Evolutionary conservation across 2,113 vertebrate species (phyloP).

Genomic region (Morone saxatilis): DNA sequence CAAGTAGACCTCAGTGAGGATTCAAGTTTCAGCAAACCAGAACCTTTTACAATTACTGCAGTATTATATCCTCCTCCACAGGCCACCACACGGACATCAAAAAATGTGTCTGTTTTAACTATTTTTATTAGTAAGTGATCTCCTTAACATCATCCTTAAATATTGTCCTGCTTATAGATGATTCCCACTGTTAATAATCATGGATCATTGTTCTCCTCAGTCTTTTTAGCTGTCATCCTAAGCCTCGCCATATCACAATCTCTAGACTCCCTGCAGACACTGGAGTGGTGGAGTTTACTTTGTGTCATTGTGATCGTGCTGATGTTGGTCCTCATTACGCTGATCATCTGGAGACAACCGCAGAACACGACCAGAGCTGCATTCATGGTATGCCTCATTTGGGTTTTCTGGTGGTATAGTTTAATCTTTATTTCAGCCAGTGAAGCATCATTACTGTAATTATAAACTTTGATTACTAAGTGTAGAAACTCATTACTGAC

Average conservation of each 20-base stretch:
- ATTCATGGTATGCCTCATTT: constrained; percentile 84
- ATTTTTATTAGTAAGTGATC: constrained; percentile 67
- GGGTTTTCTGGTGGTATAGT: no score
- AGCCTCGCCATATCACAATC: constrained; percentile 72
- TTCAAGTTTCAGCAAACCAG: constrained; percentile 50
- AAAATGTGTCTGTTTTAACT: constrained; percentile 76
- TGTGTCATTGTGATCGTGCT: constrained; percentile 70
- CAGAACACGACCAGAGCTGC: constrained; percentile 82
- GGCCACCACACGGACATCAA: constrained; percentile 76
- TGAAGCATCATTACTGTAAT: neutral
- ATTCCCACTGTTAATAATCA: neutral
- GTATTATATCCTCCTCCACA: constrained; percentile 68
- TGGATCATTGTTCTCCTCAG: constrained; percentile 50
- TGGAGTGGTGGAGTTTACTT: constrained; percentile 82
- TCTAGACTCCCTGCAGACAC: constrained; percentile 64
- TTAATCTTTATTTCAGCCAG: neutral
- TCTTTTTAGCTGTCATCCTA: constrained; percentile 68
- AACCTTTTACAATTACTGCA: constrained; percentile 64
- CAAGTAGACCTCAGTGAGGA: constrained; percentile 50
- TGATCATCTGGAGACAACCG: constrained; percentile 88
- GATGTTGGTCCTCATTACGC: constrained; percentile 70
- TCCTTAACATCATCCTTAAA: neutral
- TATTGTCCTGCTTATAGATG: neutral
- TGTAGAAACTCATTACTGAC: neutral
- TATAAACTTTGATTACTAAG: neutral